Evolutionary conservation across 2,888 invertebrate species (phyloP).

Genomic region (Hirtodrosophila trivittata): DNA sequence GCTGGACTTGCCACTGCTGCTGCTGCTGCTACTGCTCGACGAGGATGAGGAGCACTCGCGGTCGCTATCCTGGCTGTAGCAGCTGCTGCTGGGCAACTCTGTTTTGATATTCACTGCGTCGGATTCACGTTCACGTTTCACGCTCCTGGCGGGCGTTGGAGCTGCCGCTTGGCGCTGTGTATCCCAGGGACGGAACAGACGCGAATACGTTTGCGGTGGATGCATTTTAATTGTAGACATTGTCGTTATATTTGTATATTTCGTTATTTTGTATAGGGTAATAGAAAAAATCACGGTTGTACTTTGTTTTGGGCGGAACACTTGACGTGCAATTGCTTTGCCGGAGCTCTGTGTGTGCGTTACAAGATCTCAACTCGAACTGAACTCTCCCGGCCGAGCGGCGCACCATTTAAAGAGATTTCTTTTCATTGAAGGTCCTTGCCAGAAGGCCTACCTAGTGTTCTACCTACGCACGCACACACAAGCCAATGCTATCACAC

Average conservation of each 20-base stretch:
- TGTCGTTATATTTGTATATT: constrained; percentile 14
- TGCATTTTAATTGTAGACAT: constrained; percentile 81
- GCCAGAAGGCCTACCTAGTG: constrained; percentile 60
- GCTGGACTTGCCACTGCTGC: constrained; percentile 60
- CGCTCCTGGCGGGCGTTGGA: constrained; percentile 33
- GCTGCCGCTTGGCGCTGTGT: constrained; percentile 74
- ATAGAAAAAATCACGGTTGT: constrained; percentile 14
- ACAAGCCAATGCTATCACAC: constrained; percentile 17
- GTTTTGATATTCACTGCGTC: constrained; percentile 52
- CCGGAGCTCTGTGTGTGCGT: constrained; percentile 63
- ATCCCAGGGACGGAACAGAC: constrained; percentile 88
- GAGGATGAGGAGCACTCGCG: constrained; percentile 65
- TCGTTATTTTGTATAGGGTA: not conserved
- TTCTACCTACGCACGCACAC: constrained; percentile 46
- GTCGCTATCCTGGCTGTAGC: constrained; percentile 64
- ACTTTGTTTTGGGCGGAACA: constrained; percentile 46
- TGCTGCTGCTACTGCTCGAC: constrained; percentile 23
- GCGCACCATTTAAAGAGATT: constrained; percentile 77
- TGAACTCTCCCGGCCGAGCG: constrained; percentile 66
- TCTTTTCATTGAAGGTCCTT: constrained; percentile 55
- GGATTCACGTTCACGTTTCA: constrained; percentile 56
- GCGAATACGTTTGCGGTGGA: constrained; percentile 84
- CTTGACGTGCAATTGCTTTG: constrained; percentile 34
- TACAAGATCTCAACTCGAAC: constrained; percentile 80
- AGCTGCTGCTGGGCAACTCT: constrained; percentile 43